Evolutionary conservation across 2,888 invertebrate species (phyloP).

Genomic region (Lampropteryx suffumata): DNA sequence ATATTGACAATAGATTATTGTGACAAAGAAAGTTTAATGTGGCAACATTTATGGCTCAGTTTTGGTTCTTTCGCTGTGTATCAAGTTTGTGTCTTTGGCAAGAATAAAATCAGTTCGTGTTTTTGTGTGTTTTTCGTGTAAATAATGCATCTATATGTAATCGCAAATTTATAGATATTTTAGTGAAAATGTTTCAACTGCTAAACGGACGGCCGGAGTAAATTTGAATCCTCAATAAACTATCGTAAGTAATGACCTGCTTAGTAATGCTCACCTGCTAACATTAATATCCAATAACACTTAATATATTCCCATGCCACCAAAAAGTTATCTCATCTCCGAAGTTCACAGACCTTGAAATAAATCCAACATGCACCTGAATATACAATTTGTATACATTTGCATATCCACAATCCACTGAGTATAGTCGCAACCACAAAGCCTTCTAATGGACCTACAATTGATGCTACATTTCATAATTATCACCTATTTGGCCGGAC

Average conservation of each 20-base stretch:
- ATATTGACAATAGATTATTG: conserved; percentile 17
- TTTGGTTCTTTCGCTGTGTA: conserved; percentile 34
- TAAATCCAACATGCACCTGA: conserved; percentile 30
- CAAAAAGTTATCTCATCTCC: conserved; percentile 16
- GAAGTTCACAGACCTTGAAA: conserved; percentile 24
- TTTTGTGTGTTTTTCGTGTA: too few species aligned
- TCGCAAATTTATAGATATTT: neutral
- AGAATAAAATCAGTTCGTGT: too few species aligned
- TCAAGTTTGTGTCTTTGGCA: conserved; percentile 28
- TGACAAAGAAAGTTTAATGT: conserved; percentile 44
- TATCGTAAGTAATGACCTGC: conserved; percentile 22
- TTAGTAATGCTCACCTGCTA: conserved; percentile 8
- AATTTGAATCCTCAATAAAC: conserved; percentile 12
- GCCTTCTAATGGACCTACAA: conserved; percentile 75
- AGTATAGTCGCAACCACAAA: conserved; percentile 63
- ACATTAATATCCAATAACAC: conserved; percentile 26
- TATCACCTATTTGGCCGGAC: conserved; percentile 78
- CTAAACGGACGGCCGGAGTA: neutral
- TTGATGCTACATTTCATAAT: conserved; percentile 78
- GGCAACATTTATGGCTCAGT: conserved; percentile 29
- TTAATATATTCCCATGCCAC: conserved; percentile 16
- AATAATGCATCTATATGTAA: too few species aligned
- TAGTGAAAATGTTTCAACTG: neutral
- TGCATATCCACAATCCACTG: conserved; percentile 63
- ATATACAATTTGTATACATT: conserved; percentile 48